phyloP scores from a whole-genome alignment of 2,888 invertebrate species.

The Tuta absoluta region DNA sequence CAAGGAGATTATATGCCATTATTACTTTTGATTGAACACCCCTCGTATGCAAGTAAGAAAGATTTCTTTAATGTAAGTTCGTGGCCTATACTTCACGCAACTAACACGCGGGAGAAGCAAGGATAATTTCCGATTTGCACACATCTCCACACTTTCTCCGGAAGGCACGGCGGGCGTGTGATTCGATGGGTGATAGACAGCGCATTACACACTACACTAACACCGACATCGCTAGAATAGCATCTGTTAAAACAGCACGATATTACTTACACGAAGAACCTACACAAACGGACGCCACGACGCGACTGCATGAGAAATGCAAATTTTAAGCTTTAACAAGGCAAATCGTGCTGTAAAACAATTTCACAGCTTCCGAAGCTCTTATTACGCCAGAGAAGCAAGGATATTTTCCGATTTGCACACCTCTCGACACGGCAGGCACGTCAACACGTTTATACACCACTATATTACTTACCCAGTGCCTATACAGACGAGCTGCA shows the following conservation, averaged over 20 bases:
- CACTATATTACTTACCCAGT: no score
- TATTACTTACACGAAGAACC: background rate
- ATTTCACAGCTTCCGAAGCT: no score
- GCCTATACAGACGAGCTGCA: no score
- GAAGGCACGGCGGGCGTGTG: conserved; percentile 39
- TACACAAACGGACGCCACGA: background rate
- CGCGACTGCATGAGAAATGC: background rate
- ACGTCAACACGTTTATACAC: no score
- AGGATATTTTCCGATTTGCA: conserved; percentile 74
- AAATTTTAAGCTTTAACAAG: background rate
- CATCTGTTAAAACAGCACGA: conserved; percentile 10
- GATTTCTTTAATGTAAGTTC: no score
- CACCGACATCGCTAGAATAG: background rate
- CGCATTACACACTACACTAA: background rate
- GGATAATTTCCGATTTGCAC: conserved; percentile 74
- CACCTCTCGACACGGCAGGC: conserved; percentile 46
- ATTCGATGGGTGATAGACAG: conserved; percentile 26
- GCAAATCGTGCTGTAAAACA: no score
- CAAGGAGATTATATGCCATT: no score
- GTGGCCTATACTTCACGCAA: background rate
- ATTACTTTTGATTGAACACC: no score
- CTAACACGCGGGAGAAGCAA: conserved; percentile 53
- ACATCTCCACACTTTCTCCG: conserved; percentile 57
- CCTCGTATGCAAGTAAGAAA: no score
- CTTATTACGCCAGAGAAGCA: conserved; percentile 58